phyloP scores from a whole-genome alignment of 1,140 invertebrate genomes.

The Helicoverpa armigera region DNA sequence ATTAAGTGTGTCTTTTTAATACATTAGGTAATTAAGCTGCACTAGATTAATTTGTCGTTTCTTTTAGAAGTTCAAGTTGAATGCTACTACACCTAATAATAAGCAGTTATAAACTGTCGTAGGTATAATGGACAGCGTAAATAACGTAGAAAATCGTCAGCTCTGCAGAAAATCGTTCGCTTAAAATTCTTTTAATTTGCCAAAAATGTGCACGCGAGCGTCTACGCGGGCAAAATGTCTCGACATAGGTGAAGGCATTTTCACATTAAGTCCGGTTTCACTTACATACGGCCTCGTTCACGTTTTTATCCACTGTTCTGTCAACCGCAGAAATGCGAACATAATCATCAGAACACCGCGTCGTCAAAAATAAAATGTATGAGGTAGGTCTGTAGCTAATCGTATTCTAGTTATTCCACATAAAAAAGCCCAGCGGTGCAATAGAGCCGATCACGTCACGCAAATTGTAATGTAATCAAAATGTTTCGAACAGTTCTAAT shows the following conservation, averaged over 20 bases:
- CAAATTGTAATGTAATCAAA: no score
- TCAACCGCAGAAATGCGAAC: not conserved
- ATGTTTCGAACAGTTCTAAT: no score
- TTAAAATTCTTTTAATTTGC: not conserved
- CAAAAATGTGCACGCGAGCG: constrained; percentile 12
- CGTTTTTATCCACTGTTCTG: constrained; percentile 20
- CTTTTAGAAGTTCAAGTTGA: not conserved
- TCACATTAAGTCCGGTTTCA: constrained; percentile 39
- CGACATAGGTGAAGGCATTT: constrained; percentile 30
- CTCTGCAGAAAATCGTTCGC: not conserved
- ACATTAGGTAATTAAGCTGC: not conserved
- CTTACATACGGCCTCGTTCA: constrained; percentile 28
- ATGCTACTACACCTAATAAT: not conserved
- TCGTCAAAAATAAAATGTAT: not conserved
- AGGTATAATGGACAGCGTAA: not conserved
- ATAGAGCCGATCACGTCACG: no score
- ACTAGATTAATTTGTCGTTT: not conserved
- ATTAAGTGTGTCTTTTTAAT: not conserved
- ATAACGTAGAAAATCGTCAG: no score
- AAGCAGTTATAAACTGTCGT: not conserved
- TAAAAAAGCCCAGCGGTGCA: no score
- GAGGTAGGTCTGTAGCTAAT: no score
- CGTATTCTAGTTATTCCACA: no score
- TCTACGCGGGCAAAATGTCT: not conserved
- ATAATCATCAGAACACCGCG: not conserved